Conservation (phyloP, 1,140 invertebrate genomes). For the Druon quercuslanigerum region DNA sequence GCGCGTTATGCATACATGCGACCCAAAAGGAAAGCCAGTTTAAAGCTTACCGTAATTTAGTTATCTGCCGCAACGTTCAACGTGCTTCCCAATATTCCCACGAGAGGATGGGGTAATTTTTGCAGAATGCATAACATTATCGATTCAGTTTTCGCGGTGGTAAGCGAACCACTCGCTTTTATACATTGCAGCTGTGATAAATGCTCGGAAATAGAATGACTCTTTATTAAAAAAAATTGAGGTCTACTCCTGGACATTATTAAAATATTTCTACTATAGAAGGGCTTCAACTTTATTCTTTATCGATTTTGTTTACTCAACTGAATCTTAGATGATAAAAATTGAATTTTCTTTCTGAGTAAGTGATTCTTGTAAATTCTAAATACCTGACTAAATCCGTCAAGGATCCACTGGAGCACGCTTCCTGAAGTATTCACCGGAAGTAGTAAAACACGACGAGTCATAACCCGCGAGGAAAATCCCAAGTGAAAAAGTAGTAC, state of each 20-base stretch:
- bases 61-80: conserved; percentile 33
- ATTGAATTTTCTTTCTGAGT: no score
- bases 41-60: conserved; percentile 39
- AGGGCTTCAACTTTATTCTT: no score
- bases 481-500: not conserved
- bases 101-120: conserved; percentile 34
- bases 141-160: conserved; percentile 35
- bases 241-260: no score
- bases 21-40: conserved; percentile 31
- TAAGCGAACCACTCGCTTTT: conserved; percentile 23
- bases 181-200: not conserved
- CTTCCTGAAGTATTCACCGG: not conserved
- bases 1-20: conserved; percentile 1
- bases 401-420: not conserved
- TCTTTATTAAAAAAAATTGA: not conserved
- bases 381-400: not conserved
- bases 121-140: conserved; percentile 41
- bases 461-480: conserved; percentile 7
- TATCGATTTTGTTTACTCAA: no score
- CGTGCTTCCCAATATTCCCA: conserved; percentile 5
- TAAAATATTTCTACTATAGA: no score
- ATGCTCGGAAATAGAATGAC: not conserved
- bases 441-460: conserved; percentile 7
- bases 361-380: no score
- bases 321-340: no score